Percentiles rank a stretch among this genome's conserved stretches.
These are phyloP conservation scores for Microplitis demolitor DNA, from an alignment of 1,140 invertebrate genomes.

Conservation along the genomic window DNA sequence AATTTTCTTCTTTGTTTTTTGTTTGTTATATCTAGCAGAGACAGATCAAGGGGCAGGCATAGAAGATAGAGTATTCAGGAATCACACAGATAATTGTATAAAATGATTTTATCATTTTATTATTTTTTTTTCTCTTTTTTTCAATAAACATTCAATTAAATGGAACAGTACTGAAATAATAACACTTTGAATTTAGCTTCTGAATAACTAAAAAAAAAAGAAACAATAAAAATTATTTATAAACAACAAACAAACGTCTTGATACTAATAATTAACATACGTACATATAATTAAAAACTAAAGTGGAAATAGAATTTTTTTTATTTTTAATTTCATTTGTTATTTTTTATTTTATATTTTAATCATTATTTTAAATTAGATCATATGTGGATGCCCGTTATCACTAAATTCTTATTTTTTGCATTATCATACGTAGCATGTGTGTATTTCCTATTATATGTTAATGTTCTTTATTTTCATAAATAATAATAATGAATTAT, in stretches of 20 bases:
- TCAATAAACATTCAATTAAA: not conserved
- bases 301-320: too few relatives aligned
- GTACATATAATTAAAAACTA: too few relatives aligned
- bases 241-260: too few relatives aligned
- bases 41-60: constrained; percentile 56
- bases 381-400: constrained; percentile 17
- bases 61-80: constrained; percentile 51
- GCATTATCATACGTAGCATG: constrained; percentile 45
- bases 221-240: too few relatives aligned
- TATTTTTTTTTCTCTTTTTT: not conserved
- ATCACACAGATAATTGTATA: constrained; percentile 38
- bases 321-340: not conserved
- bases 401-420: not conserved
- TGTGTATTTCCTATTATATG: constrained; percentile 35
- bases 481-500: not conserved
- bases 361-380: constrained; percentile 24
- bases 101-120: constrained; percentile 12
- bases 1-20: constrained; percentile 41
- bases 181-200: too few relatives aligned
- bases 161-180: not conserved
- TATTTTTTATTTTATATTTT: constrained; percentile 28
- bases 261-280: too few relatives aligned
- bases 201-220: too few relatives aligned
- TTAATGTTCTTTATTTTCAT: not conserved
- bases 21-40: constrained; percentile 50